phyloP scores from a whole-genome alignment of 2,113 vertebrate genomes.

The Crotalus viridis region DNA sequence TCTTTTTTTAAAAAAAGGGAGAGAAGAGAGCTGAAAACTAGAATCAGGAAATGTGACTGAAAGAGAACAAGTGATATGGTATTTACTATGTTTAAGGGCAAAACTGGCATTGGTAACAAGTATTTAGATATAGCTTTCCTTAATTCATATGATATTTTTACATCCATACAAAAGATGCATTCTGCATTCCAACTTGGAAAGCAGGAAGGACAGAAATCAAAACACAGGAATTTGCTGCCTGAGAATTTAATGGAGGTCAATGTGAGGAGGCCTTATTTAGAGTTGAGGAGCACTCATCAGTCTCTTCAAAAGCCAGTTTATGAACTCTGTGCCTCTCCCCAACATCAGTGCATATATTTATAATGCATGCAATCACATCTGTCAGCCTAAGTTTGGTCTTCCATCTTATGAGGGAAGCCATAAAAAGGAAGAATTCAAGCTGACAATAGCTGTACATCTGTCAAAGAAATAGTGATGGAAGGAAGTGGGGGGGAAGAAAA shows the following conservation, averaged over 20 bases:
- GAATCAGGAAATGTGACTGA: background rate
- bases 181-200: background rate
- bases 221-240: background rate
- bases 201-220: background rate
- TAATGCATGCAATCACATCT: background rate
- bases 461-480: background rate
- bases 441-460: slow-evolving; percentile 1
- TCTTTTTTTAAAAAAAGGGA: background rate
- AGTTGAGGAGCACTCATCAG: background rate
- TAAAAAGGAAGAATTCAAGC: slow-evolving; percentile 3
- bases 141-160: background rate
- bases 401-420: background rate
- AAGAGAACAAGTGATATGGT: background rate
- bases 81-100: background rate
- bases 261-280: background rate
- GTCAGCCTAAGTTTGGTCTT: background rate
- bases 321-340: background rate
- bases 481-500: background rate
- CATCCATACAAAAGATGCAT: background rate
- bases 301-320: background rate
- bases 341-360: background rate
- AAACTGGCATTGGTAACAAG: background rate
- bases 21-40: background rate
- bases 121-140: background rate
- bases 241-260: background rate